Evolutionary conservation across 1,140 invertebrate genomes (phyloP).

Genomic region (Papilio dardanus): DNA sequence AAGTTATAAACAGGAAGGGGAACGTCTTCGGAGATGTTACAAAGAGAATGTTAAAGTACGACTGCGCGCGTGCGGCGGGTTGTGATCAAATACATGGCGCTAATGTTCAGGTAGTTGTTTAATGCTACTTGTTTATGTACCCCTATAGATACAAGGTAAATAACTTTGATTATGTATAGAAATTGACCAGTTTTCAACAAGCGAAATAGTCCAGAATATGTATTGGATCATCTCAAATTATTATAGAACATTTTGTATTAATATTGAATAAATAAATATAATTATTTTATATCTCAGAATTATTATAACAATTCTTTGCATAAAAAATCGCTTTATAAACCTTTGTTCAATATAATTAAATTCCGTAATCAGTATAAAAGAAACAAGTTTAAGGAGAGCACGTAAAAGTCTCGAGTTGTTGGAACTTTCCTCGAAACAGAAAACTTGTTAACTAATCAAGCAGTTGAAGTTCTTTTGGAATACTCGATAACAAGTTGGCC

Average conservation of each 20-base stretch:
- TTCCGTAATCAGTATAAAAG: background rate
- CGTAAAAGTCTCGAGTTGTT: background rate
- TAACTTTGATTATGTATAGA: too few relatives aligned
- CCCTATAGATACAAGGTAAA: too few relatives aligned
- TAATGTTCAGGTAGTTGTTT: background rate
- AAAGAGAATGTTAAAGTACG: background rate
- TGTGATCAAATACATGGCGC: background rate
- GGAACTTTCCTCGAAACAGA: constrained; percentile 3
- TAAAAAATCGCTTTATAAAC: background rate
- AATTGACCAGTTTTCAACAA: background rate
- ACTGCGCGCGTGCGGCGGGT: background rate
- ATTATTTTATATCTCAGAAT: background rate
- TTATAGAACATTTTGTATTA: too few relatives aligned
- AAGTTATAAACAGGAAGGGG: background rate
- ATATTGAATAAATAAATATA: too few relatives aligned
- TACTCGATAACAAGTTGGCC: constrained; percentile 5
- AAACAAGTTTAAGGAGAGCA: background rate
- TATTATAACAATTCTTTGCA: too few relatives aligned
- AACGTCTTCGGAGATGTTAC: background rate
- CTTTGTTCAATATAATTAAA: background rate
- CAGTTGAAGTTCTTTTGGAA: constrained; percentile 21
- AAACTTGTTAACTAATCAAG: constrained; percentile 21
- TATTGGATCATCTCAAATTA: too few relatives aligned
- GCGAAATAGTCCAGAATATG: background rate
- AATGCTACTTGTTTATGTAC: background rate